phyloP scores from a whole-genome alignment of 64 coral and sea anemone species.

The Hydrozoanthus tunicans region DNA sequence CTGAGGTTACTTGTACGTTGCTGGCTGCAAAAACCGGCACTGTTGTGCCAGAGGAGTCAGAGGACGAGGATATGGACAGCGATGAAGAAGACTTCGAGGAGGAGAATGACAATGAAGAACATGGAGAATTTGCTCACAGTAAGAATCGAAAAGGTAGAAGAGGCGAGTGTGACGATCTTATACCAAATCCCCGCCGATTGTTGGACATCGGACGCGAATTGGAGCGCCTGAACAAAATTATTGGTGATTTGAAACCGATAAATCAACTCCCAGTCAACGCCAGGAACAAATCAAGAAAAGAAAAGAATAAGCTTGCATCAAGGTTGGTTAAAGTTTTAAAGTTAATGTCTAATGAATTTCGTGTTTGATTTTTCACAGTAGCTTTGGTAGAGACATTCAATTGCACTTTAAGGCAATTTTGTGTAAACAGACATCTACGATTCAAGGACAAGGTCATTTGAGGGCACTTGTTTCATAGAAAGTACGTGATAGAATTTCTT shows the following conservation, averaged over 20 bases:
- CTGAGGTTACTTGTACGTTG: not conserved
- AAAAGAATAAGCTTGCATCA: slow-evolving; percentile 99
- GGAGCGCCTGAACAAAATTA: slow-evolving; percentile 85
- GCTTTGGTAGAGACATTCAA: not conserved
- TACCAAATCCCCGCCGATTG: slow-evolving; percentile 89
- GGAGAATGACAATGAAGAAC: slow-evolving; percentile 51
- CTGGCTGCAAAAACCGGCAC: slow-evolving; percentile 12
- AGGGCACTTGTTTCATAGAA: not conserved
- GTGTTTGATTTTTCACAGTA: not conserved
- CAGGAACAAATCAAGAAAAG: slow-evolving; percentile 91
- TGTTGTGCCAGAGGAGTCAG: slow-evolving; percentile 67
- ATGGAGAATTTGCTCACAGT: slow-evolving; percentile 20
- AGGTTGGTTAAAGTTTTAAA: slow-evolving; percentile 60
- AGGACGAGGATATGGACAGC: slow-evolving; percentile 90
- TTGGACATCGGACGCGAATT: slow-evolving; percentile 91
- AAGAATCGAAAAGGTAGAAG: slow-evolving; percentile 87
- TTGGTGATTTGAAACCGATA: slow-evolving; percentile 94
- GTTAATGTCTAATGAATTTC: not conserved
- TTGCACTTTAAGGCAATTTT: too few relatives aligned
- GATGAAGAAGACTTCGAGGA: slow-evolving; percentile 93
- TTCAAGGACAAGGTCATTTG: not conserved
- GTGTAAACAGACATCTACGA: too few relatives aligned
- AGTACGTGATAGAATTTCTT: not conserved
- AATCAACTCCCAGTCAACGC: slow-evolving; percentile 87
- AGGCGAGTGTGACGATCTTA: slow-evolving; percentile 89